Base-by-base conservation (phyloP, 2,797 vertebrate genomes). In the Halcyon smyrnensis region DNA sequence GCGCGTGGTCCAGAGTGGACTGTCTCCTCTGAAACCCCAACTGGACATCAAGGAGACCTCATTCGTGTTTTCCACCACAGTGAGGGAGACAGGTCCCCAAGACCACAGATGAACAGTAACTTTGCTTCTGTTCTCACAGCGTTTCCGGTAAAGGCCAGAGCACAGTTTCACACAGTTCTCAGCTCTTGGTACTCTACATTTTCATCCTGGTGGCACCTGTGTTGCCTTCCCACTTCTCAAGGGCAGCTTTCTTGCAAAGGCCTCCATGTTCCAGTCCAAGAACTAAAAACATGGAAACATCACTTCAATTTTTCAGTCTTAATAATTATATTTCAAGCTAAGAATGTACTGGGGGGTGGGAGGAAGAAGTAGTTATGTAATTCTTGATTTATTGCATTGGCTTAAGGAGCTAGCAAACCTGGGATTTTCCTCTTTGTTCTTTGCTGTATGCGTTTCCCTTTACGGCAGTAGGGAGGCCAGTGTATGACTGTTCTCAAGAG, bases 251-350 rank as follows among this genome's bases (percentile, higher is more conserved):
- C 71, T 87, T 81, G 45, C 0, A 0, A 46, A 92, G 84, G 43
- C 82, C 73, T 78, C 59, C 21, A 6, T 41, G 41, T 59, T 90
- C 56, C 28, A 95, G 16, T 51, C 59, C 13, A 50, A 81, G 34
- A 88, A 39, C 37, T 84, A 91, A 87, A 96, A 69, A 91, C 73
- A 93, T 93, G 93, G 94, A 94, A 96, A 95, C 87, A 48, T 81
- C 0, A 73, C 64, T 90, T 92, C 69, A 84, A 67, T 89, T 96
- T 89, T 94, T 94, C 82, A 93, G 76, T 93, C 85, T 96, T 94
- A 96, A 90, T 95, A 93, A 93, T 91, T 80, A 75, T 83, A 79
- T 95, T 96, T 94, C 84, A 91, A 88, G 73, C 84, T 80, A 80
- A 86, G 82, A 45, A 43, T 43, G 16, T 43, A 8, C 7, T 8